phyloP scores from a whole-genome alignment of 2,113 vertebrate species.

The Rhinichthys klamathensis region DNA sequence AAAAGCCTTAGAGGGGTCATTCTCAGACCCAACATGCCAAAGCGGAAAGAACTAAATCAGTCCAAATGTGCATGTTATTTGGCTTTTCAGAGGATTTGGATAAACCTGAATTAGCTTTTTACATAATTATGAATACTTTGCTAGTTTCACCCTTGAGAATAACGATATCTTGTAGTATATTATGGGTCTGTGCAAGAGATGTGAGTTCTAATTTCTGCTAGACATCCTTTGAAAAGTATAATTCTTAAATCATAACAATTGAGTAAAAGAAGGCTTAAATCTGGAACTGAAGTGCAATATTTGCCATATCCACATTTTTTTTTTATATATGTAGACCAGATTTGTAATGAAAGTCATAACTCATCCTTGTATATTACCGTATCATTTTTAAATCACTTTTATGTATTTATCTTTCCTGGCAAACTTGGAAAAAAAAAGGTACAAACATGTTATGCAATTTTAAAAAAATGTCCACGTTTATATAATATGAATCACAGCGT shows the following conservation, averaged over 20 bases:
- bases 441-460: neutral
- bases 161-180: neutral
- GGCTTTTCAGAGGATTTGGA: neutral
- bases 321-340: neutral
- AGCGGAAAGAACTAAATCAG: neutral
- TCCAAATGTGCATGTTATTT: neutral
- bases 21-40: neutral
- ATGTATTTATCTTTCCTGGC: neutral
- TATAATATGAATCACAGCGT: neutral
- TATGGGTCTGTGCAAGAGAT: neutral
- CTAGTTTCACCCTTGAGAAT: neutral
- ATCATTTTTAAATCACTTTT: neutral
- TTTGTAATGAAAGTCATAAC: neutral
- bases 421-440: neutral
- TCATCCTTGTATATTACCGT: neutral
- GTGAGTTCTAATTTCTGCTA: neutral
- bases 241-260: neutral
- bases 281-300: neutral
- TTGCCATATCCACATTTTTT: neutral
- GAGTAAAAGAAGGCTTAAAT: neutral
- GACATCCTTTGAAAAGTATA: neutral
- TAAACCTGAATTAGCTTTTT: neutral
- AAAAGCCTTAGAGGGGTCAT: neutral
- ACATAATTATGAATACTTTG: neutral
- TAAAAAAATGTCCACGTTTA: too few species aligned